Evolutionary conservation across 2,888 invertebrate species (phyloP).

Genomic region (Ochlodes sylvanus): DNA sequence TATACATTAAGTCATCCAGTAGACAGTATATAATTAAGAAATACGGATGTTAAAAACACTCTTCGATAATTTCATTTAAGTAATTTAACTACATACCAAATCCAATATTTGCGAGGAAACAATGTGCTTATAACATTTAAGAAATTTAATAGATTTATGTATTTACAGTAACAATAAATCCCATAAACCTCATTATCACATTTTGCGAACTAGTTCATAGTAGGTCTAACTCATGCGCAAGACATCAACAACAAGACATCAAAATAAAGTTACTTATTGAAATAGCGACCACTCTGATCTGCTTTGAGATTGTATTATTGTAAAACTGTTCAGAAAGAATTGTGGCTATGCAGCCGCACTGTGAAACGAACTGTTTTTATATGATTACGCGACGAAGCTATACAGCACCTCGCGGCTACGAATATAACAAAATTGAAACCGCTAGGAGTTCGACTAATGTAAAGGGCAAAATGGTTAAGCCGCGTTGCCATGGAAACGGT

Average conservation of each 20-base stretch:
- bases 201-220: neutral
- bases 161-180: constrained; percentile 1
- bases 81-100: neutral
- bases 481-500: too few species aligned
- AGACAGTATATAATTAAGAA: neutral
- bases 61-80: neutral
- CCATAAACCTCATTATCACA: neutral
- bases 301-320: neutral
- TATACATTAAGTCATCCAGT: too few species aligned
- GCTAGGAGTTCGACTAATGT: too few species aligned
- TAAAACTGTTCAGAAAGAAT: neutral
- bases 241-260: too few species aligned
- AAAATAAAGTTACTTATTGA: neutral
- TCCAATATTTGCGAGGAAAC: neutral
- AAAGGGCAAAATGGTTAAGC: too few species aligned
- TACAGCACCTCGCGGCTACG: too few species aligned
- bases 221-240: too few species aligned
- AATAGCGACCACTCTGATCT: neutral
- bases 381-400: too few species aligned
- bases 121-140: neutral
- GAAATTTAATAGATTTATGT: neutral
- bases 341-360: too few species aligned
- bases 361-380: too few species aligned
- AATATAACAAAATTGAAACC: too few species aligned
- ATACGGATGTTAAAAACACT: neutral